Evolutionary conservation across 2,888 invertebrate species (phyloP), one percentile per base, ranked within the genome.

Genomic region (Zygaena filipendulae): DNA sequence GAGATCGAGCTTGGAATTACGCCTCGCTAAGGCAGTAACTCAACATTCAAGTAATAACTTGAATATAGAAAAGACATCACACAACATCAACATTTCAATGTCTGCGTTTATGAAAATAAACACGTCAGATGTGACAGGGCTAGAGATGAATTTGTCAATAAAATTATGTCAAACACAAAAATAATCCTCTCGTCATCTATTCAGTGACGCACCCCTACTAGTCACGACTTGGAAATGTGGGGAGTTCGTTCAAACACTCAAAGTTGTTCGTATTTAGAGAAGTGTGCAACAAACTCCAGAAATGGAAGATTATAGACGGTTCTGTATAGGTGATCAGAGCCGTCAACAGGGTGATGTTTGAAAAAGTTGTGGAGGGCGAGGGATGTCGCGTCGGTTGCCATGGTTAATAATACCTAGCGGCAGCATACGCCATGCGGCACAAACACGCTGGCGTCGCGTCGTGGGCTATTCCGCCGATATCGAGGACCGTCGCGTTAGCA

Each of bases 121-220:
- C 49, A 48, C 49, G 52, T 67, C 64, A 61, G 59, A 59, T 51
- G 50, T 62, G 69, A 69, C 72, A 69, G 50, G 62, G 63, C 64
- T 66, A 66, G 64, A 68, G 52, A 70, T 59, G 66, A 68, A 74
- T 77, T 77, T 79, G 77, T 79, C 77, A 77, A 72, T 74, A 74
- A 66, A 77, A 77, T 79, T 75, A 79, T 77, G 77, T 77, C 77
- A 79, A 77, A 75, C 68, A 72, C 75, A 77, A 72, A 74, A 71
- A 77, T 79, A 79, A 79, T 77, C n/a, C n/a, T n/a, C 77, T 75
- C 67, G 70, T 74, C 77, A 75, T 77, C 68, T 70, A 62, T 72
- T 68, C 68, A 71, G 64, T 56, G 68, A 57, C 66, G 54, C 69
- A 61, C 74, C 71, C 74, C 67, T 70, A 60, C 60, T 55, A 52